Conservation (phyloP, 1,140 invertebrate species). For the Heliconius congener region DNA sequence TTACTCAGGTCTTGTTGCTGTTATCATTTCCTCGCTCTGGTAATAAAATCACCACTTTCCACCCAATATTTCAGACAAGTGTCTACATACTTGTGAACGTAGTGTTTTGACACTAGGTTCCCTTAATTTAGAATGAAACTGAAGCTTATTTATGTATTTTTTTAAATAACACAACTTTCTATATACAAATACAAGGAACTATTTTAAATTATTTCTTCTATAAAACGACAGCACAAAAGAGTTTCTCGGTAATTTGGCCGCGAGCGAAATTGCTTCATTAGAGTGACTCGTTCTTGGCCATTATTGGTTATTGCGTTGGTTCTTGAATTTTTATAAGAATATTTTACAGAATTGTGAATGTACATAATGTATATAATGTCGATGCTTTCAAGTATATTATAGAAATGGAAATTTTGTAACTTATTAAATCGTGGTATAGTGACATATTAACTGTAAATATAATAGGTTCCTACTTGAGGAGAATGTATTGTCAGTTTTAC, state of each 20-base stretch:
- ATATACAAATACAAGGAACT: not conserved
- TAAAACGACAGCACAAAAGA: conserved; percentile 13
- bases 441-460: not conserved
- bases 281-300: conserved; percentile 17
- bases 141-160: too few relatives aligned
- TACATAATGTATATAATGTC: not conserved
- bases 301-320: conserved; percentile 21
- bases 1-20: too few relatives aligned
- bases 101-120: too few relatives aligned
- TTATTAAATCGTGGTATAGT: too few relatives aligned
- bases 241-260: conserved; percentile 21
- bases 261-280: conserved; percentile 33
- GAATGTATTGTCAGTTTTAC: too few relatives aligned
- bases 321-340: not conserved
- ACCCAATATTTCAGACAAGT: too few relatives aligned
- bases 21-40: too few relatives aligned
- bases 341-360: not conserved
- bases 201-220: not conserved
- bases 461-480: not conserved
- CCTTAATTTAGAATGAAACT: too few relatives aligned
- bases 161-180: too few relatives aligned
- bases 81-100: too few relatives aligned
- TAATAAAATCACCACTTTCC: too few relatives aligned
- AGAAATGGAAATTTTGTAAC: too few relatives aligned
- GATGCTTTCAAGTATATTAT: not conserved